Evolutionary conservation across 2,797 vertebrate species (phyloP).

Genomic region (Phoxinus dragarum): DNA sequence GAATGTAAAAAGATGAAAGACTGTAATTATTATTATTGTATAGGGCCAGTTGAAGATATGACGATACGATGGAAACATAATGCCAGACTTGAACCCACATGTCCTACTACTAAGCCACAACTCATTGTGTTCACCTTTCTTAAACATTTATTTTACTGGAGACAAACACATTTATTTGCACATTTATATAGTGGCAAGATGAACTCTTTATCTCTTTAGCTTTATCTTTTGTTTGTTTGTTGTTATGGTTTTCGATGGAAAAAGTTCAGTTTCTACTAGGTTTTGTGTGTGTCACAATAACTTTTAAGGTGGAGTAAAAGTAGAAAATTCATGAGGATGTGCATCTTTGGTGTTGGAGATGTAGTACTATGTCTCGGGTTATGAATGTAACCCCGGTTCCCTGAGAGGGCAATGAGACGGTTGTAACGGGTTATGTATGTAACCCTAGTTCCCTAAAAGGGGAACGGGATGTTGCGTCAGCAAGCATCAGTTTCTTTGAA

Average conservation of each 20-base stretch:
- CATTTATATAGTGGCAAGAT: background rate
- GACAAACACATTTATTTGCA: conserved; percentile 25
- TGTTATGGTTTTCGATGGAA: conserved; percentile 24
- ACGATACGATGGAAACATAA: background rate
- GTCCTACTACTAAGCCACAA: background rate
- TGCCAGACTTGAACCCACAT: background rate
- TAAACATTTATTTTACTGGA: background rate
- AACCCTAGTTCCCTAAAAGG: background rate
- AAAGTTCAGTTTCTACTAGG: background rate
- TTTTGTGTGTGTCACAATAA: conserved; percentile 1
- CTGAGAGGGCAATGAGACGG: no score
- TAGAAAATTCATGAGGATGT: background rate
- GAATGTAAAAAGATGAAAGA: background rate
- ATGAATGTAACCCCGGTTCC: background rate
- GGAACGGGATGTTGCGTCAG: background rate
- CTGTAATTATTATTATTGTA: background rate
- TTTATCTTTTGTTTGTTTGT: background rate
- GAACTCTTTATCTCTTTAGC: background rate
- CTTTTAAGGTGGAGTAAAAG: background rate
- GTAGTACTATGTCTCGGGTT: background rate
- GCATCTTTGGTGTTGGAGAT: background rate
- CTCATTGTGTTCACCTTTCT: background rate
- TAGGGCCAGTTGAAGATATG: background rate
- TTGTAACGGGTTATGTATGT: background rate
- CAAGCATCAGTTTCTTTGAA: background rate